Evolutionary conservation across 2,888 invertebrate genomes (phyloP).

Genomic region (Calameuta filiformis): DNA sequence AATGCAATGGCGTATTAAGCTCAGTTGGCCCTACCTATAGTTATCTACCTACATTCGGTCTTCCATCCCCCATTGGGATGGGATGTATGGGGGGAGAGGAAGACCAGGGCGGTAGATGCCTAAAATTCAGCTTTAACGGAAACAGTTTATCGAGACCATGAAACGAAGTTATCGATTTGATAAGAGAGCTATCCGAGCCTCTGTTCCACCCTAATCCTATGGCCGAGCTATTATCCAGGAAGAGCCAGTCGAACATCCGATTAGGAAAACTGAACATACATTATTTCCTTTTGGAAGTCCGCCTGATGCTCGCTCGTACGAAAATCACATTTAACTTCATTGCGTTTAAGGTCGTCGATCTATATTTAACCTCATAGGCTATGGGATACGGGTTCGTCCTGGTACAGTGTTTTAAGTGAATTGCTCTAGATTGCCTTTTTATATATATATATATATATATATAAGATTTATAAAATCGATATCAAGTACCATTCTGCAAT

Average conservation of each 20-base stretch:
- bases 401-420: not conserved
- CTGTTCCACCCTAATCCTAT: constrained; percentile 48
- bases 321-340: constrained; percentile 43
- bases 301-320: constrained; percentile 18
- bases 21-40: not conserved
- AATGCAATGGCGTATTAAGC: not conserved
- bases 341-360: constrained; percentile 33
- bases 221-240: constrained; percentile 52
- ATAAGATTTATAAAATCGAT: constrained; percentile 18
- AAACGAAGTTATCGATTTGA: constrained; percentile 53
- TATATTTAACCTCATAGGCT: not conserved
- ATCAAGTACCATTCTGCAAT: not conserved
- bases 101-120: not conserved
- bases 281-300: constrained; percentile 43
- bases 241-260: constrained; percentile 58
- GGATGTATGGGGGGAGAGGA: not conserved
- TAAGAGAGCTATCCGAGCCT: constrained; percentile 41
- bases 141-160: constrained; percentile 43
- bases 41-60: not conserved
- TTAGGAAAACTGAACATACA: constrained; percentile 58
- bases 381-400: not conserved
- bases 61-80: not conserved
- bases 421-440: constrained; percentile 12
- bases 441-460: constrained; percentile 19
- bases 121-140: constrained; percentile 33